Conservation (phyloP, 2,113 vertebrate species). For the Alexandromys fortis region DNA sequence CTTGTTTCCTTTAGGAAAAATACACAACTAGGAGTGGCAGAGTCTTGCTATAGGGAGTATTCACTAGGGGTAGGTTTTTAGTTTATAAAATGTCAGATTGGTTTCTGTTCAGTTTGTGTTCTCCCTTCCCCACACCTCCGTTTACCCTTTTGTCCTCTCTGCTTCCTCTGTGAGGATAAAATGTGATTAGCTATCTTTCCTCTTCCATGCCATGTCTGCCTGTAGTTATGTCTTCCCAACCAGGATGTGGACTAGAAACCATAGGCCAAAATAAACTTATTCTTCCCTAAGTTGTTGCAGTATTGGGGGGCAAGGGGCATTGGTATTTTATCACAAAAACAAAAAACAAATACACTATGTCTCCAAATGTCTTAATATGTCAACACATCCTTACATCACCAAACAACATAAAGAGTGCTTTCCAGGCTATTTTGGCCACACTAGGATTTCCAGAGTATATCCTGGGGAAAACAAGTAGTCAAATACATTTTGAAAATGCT, state of each 20-base stretch:
- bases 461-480: not conserved
- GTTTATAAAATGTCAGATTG: not conserved
- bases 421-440: not conserved
- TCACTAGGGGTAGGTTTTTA: not conserved
- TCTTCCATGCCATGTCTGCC: not conserved
- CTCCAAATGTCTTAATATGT: not conserved
- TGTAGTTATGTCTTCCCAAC: too few relatives aligned
- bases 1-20: not conserved
- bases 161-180: not conserved
- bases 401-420: not conserved
- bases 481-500: constrained; percentile 4
- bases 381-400: not conserved
- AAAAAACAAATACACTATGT: not conserved
- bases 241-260: not conserved
- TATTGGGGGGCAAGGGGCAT: not conserved
- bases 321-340: not conserved
- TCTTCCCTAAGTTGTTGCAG: not conserved
- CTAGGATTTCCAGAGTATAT: not conserved
- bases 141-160: not conserved
- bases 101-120: not conserved
- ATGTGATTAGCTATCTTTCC: not conserved
- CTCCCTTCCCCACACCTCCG: not conserved
- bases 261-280: not conserved
- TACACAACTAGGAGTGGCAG: not conserved
- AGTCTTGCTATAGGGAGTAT: too few relatives aligned